These are phyloP conservation scores for Nycticebus coucang DNA, from an alignment of 2,113 vertebrate genomes.

Conservation along the genomic window DNA sequence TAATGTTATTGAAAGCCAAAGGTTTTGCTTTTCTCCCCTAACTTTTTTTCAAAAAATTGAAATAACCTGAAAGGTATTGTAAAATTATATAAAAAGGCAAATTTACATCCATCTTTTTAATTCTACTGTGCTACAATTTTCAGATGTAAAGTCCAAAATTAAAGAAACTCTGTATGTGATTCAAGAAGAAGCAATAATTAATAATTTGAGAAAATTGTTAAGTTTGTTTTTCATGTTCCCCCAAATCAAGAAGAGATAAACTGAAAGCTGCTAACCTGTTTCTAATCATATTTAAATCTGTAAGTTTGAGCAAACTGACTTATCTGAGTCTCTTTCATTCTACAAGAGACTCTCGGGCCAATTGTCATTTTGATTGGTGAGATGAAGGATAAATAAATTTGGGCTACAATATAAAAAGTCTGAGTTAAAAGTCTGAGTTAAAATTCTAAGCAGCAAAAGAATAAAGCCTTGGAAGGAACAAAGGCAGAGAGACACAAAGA, in stretches of 20 bases:
- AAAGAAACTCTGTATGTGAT: not conserved
- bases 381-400: not conserved
- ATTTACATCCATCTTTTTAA: not conserved
- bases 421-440: not conserved
- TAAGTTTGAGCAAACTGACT: not conserved
- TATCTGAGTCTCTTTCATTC: not conserved
- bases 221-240: not conserved
- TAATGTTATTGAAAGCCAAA: not conserved
- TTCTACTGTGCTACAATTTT: not conserved
- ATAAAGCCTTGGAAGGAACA: not conserved
- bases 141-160: not conserved
- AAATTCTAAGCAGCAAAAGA: not conserved
- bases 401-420: not conserved
- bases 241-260: not conserved
- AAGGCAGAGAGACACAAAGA: not conserved
- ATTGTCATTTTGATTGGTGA: conserved; percentile 1
- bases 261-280: not conserved
- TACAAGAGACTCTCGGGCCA: not conserved
- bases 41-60: not conserved
- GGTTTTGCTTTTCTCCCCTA: not conserved
- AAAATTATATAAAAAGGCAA: not conserved
- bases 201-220: not conserved
- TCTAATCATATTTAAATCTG: not conserved
- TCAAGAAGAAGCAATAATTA: not conserved
- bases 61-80: not conserved